Conservation (phyloP, 1,140 invertebrate species). For the Temnothorax longispinosus region DNA sequence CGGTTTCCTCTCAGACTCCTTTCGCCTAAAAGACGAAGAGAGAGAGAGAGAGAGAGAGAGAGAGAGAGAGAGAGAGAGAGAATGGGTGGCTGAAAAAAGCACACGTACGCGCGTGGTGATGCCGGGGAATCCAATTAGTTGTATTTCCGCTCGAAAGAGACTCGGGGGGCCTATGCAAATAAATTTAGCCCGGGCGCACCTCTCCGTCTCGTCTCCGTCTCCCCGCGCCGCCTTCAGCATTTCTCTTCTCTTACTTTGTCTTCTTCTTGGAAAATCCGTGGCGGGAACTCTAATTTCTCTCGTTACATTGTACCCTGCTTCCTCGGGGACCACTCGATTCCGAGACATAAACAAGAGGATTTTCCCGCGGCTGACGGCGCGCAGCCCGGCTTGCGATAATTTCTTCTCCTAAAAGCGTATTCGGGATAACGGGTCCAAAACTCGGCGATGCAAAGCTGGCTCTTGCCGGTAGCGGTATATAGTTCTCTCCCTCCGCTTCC, state of each 20-base stretch:
- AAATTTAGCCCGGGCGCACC: constrained; percentile 58
- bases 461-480: neutral
- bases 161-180: constrained; percentile 71
- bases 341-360: constrained; percentile 69
- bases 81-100: neutral
- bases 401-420: constrained; percentile 56
- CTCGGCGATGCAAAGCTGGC: constrained; percentile 42
- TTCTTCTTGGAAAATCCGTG: constrained; percentile 46
- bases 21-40: neutral
- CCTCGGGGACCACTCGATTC: constrained; percentile 62
- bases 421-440: constrained; percentile 53
- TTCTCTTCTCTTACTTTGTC: constrained; percentile 39
- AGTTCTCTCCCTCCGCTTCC: neutral
- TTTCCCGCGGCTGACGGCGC: constrained; percentile 42
- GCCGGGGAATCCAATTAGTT: constrained; percentile 64
- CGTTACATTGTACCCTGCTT: constrained; percentile 49
- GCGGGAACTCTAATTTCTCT: constrained; percentile 64
- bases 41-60: neutral
- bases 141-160: constrained; percentile 66
- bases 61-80: neutral
- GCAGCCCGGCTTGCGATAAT: constrained; percentile 51
- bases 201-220: neutral
- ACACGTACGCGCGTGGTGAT: constrained; percentile 47
- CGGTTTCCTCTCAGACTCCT: neutral
- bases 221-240: neutral